Evolutionary conservation across 1,140 invertebrate genomes (phyloP), one percentile per base, ranked within the genome.

Genomic region (Physella acuta): DNA sequence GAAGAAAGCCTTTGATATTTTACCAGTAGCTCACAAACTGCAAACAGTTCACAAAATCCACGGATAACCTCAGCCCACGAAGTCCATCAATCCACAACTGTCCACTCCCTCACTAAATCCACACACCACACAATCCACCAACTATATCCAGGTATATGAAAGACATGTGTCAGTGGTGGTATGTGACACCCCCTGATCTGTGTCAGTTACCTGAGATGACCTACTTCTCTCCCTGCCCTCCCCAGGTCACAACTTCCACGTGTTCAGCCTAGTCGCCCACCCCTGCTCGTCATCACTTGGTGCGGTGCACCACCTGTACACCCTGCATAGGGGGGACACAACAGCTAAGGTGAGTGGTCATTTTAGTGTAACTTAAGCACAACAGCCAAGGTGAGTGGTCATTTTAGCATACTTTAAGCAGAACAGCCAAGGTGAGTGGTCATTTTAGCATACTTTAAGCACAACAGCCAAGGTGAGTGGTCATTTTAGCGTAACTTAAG

Each of bases 261-360:
- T 99, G 56, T 99, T 99, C 85, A 89, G 93, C 71, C 90, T 99
- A 73, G 92, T 96, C 79, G 92, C 95, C 0, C 95, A 98, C 88
- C 94, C 95, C 0, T 90, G 91, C 37, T 92, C 93, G 0, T 90
- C 94, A 30, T 90, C 90, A 24, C 85, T 95, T 53, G 92, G 94
- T 8, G 91, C 94, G 2, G 94, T 99, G 30, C 95, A 99, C 85
- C 97, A 99, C 87, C 86, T 99, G 20, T 99, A 99, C 83, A 91
- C 95, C 36, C 86, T 99, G 49, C 94, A 98, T 82, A 89, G 97
- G 68, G 90, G 90, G 30, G 90, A 89, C 75, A 90, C 89, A 0
- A 86, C 86, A 39, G 88, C 88, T 4, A 88, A 87, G 82, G 88
- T 88, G 72, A 56, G 56, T 67, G 11, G 59, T 0, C 52, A 53